These are phyloP conservation scores for Drosophila histrio DNA, from an alignment of 2,888 invertebrate genomes.

Conservation along the genomic window DNA sequence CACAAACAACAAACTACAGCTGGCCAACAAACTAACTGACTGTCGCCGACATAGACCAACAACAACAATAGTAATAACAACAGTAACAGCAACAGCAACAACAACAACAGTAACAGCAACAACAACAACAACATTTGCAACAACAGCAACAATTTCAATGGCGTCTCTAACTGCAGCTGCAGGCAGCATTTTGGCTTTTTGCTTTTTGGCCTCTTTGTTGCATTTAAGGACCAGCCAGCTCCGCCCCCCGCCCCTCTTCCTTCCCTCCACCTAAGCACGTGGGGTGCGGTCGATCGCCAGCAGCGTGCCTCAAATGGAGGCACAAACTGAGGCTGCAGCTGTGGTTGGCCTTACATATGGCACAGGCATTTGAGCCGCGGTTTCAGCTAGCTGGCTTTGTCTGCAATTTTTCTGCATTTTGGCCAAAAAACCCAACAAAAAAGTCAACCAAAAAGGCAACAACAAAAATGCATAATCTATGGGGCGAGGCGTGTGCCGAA, in stretches of 20 bases:
- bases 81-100: conserved; percentile 31
- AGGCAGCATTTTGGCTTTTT: conserved; percentile 53
- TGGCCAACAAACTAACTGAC: conserved; percentile 64
- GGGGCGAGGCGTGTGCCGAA: conserved; percentile 57
- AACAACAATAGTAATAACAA: conserved; percentile 24
- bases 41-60: conserved; percentile 55
- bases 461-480: conserved; percentile 59
- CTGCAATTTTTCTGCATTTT: conserved; percentile 57
- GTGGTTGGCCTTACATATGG: conserved; percentile 61
- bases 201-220: conserved; percentile 39
- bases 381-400: conserved; percentile 23
- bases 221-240: conserved; percentile 24
- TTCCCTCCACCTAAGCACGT: conserved; percentile 49
- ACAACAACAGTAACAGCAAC: conserved; percentile 18
- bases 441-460: conserved; percentile 24
- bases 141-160: conserved; percentile 63
- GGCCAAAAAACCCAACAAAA: conserved; percentile 29
- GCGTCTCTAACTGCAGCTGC: conserved; percentile 72
- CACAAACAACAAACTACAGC: conserved; percentile 49
- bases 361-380: conserved; percentile 34
- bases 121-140: conserved; percentile 46
- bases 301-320: conserved; percentile 15
- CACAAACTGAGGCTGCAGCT: conserved; percentile 25
- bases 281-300: conserved; percentile 68
- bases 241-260: conserved; percentile 1